Evolutionary conservation across 2,888 invertebrate species (phyloP).

Genomic region (Empis stercorea): DNA sequence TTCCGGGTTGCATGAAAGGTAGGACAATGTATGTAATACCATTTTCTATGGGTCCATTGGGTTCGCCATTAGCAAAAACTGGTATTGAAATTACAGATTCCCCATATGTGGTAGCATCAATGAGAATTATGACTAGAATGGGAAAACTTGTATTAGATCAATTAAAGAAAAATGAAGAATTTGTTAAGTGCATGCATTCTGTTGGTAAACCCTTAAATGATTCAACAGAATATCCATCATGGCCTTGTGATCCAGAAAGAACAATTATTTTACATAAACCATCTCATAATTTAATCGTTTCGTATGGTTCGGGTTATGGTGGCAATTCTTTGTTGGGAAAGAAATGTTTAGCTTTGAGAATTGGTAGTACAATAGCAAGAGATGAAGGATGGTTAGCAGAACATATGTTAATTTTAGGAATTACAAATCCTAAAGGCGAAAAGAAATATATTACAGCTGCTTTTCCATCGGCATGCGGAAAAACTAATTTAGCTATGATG

Average conservation of each 20-base stretch:
- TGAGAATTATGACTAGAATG: slow-evolving; percentile 96
- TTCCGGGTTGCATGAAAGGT: slow-evolving; percentile 79
- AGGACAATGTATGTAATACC: slow-evolving; percentile 98
- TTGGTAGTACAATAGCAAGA: slow-evolving; percentile 88
- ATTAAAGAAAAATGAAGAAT: slow-evolving; percentile 46
- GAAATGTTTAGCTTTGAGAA: slow-evolving; percentile 92
- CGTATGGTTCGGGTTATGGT: slow-evolving; percentile 86
- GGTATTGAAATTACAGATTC: slow-evolving; percentile 97
- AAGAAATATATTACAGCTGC: slow-evolving; percentile 94
- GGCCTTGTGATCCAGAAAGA: slow-evolving; percentile 95
- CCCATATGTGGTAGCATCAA: slow-evolving; percentile 91
- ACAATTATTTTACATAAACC: slow-evolving; percentile 80
- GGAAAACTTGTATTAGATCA: slow-evolving; percentile 44
- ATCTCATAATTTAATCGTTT: slow-evolving; percentile 34
- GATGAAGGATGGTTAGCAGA: slow-evolving; percentile 98
- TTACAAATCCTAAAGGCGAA: slow-evolving; percentile 78
- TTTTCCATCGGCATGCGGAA: slow-evolving; percentile 97
- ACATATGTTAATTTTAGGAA: slow-evolving; percentile 95
- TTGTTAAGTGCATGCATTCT: slow-evolving; percentile 87
- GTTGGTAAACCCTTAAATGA: slow-evolving; percentile 63
- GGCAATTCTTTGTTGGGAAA: slow-evolving; percentile 94
- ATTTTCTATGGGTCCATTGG: slow-evolving; percentile 97
- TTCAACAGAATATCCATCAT: slow-evolving; percentile 52
- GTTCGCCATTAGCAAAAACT: slow-evolving; percentile 88
- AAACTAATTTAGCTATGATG: slow-evolving; percentile 99